Evolutionary conservation across 2,113 vertebrate genomes (phyloP), one percentile per base, ranked within the genome.

Genomic region (Nestor notabilis): DNA sequence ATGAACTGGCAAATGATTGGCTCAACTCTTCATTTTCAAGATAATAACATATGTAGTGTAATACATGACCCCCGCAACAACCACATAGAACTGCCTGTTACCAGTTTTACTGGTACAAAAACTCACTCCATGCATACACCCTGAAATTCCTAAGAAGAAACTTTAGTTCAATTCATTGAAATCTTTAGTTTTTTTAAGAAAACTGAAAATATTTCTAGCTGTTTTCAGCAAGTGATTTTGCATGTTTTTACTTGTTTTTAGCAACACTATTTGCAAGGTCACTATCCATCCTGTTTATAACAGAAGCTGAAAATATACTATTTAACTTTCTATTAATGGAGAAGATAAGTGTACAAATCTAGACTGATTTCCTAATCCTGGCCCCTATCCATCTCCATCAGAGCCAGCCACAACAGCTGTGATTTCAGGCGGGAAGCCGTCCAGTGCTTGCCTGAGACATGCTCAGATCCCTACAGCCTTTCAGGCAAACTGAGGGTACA

Each of bases 381-480:
- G 21, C 39, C 47, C 13, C 16, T 56, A 23, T 13, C 24, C 8
- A 21, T 27, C 7, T 65, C 56, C 60, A 56, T 6, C 35, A 49
- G 25, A 56, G 55, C 35, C 39, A 65, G 53, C 16, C 29, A 50
- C 39, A 43, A 44, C 31, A 90, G 47, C 60, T 63, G 60, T 68
- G 47, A 63, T 35, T 74, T 72, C 56, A 61, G 23, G 29, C 2
- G 0, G 37, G 29, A 78, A 56, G 46, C 17, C 2, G 1, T 56
- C 46, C 44, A 13, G 7, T 1, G 0, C 17, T 15, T 1, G 2
- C 12, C 53, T 46, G 55, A 47, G 55, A 41, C 7, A 4, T 18
- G 43, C 39, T 33, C 37, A 43, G 53, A 64, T n/a, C 21, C 47
- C 37, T 8, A 33, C 11, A 68, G 44, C 28, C 49, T 23, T 52